phyloP scores from a whole-genome alignment of 2,888 invertebrate genomes.

The Proisotoma minuta region DNA sequence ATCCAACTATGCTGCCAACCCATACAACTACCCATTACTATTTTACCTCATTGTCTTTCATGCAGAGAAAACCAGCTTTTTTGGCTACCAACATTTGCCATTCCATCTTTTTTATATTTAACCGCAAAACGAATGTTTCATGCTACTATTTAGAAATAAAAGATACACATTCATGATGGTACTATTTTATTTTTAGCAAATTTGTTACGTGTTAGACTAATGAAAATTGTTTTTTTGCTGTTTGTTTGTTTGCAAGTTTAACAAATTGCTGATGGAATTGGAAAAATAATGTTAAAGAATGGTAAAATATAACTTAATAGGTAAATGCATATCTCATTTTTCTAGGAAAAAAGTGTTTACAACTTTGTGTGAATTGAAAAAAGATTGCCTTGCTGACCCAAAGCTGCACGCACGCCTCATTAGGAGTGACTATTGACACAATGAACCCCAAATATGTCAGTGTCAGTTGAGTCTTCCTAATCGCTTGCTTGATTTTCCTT shows the following conservation, averaged over 20 bases:
- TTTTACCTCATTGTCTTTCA: not conserved
- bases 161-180: too few species aligned
- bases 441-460: constrained; percentile 7
- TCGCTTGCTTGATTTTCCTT: not conserved
- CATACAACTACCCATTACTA: too few species aligned
- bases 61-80: not conserved
- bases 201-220: not conserved
- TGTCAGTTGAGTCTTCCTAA: constrained; percentile 6
- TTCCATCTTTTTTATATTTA: too few species aligned
- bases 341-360: not conserved
- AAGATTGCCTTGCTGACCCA: not conserved
- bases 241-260: too few species aligned
- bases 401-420: constrained; percentile 3
- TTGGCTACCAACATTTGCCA: not conserved
- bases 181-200: too few species aligned
- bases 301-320: too few species aligned
- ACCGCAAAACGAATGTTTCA: too few species aligned
- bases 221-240: too few species aligned
- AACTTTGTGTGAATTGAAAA: too few species aligned
- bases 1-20: too few species aligned
- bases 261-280: not conserved
- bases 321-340: not conserved
- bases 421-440: not conserved
- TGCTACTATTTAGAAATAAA: too few species aligned
- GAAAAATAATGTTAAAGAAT: too few species aligned